Evolutionary conservation across 1,140 invertebrate genomes (phyloP).

Genomic region (Hestina assimilis): DNA sequence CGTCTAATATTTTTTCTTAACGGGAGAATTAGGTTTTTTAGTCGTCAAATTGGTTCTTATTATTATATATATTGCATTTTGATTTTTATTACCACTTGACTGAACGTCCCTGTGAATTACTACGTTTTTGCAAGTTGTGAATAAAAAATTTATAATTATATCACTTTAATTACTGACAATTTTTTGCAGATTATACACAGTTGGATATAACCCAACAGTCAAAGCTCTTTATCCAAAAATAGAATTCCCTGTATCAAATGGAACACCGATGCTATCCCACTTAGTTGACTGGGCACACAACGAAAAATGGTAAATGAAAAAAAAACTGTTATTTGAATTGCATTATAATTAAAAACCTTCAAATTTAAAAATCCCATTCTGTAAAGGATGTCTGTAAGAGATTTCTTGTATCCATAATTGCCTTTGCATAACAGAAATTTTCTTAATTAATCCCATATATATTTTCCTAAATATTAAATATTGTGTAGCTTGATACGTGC

Average conservation of each 20-base stretch:
- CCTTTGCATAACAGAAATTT: not conserved
- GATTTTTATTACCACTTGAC: too few species aligned
- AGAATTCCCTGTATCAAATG: slow-evolving; percentile 84
- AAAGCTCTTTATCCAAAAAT: slow-evolving; percentile 82
- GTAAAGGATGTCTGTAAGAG: not conserved
- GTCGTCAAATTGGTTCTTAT: too few species aligned
- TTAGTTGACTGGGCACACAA: slow-evolving; percentile 86
- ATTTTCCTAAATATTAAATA: not conserved
- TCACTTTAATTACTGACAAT: not conserved
- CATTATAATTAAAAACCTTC: not conserved
- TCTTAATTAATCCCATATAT: not conserved
- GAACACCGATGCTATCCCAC: slow-evolving; percentile 85
- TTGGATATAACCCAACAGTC: slow-evolving; percentile 82
- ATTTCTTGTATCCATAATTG: not conserved
- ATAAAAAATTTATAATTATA: not conserved
- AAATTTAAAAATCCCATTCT: not conserved
- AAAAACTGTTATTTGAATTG: not conserved
- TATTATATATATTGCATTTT: too few species aligned
- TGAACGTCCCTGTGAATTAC: not conserved
- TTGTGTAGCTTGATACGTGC: not conserved
- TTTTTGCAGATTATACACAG: slow-evolving; percentile 81
- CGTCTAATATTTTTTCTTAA: too few species aligned
- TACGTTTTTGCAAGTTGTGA: not conserved
- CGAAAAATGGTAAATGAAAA: slow-evolving; percentile 46
- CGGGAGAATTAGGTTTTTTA: too few species aligned